phyloP scores from a whole-genome alignment of 2,888 invertebrate species.

The Hedychridium roseum region DNA sequence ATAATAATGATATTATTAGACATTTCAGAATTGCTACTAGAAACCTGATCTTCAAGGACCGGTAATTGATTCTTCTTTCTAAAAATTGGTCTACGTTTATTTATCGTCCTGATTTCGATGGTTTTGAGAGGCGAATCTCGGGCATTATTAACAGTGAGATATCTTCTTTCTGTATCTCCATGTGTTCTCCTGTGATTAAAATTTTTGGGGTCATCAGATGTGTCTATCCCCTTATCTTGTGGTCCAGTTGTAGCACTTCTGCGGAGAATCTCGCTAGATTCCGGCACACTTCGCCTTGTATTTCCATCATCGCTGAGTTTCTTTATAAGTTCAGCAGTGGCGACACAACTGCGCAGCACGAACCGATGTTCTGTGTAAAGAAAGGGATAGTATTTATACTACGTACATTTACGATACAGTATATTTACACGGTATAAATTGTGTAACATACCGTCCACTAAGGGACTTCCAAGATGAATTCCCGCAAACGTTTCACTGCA shows the following conservation, averaged over 20 bases:
- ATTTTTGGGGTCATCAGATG: too few species aligned
- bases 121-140: slow-evolving; percentile 50
- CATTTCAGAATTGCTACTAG: slow-evolving; percentile 31
- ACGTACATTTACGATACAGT: background rate
- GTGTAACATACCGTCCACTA: too few species aligned
- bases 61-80: slow-evolving; percentile 46
- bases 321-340: slow-evolving; percentile 52
- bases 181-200: background rate
- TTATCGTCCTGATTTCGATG: slow-evolving; percentile 41
- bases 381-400: background rate
- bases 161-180: slow-evolving; percentile 23
- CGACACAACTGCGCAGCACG: slow-evolving; percentile 54
- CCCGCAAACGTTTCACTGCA: slow-evolving; percentile 25
- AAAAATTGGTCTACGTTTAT: slow-evolving; percentile 41
- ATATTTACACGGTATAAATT: slow-evolving; percentile 37
- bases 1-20: slow-evolving; percentile 46
- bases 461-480: slow-evolving; percentile 24
- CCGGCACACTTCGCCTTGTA: too few species aligned
- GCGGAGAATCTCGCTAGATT: too few species aligned
- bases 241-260: too few species aligned
- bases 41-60: slow-evolving; percentile 35
- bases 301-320: slow-evolving; percentile 34
- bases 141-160: slow-evolving; percentile 19
- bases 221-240: too few species aligned
- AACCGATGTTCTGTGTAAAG: slow-evolving; percentile 46